Conservation (phyloP, 2,797 vertebrate genomes). For the Syndactyla subalaris region DNA sequence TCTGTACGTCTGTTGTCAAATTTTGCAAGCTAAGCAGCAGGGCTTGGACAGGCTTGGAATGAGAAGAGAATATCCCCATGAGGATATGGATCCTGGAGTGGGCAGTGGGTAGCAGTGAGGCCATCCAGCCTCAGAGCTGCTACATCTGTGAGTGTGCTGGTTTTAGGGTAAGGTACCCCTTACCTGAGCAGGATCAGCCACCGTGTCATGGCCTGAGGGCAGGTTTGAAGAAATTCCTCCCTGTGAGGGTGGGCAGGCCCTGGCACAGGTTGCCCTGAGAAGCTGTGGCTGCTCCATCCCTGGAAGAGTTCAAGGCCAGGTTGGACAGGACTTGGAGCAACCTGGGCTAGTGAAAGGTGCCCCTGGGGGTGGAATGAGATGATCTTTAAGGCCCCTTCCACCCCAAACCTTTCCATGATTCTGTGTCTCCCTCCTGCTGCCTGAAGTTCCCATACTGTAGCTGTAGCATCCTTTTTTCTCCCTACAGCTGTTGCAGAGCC, state of each 20-base stretch:
- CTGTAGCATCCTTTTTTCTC: not conserved
- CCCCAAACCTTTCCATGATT: not conserved
- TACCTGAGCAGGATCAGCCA: not conserved
- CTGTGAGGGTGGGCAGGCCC: not conserved
- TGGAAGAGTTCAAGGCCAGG: not conserved
- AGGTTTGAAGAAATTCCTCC: not conserved
- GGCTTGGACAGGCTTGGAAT: not conserved
- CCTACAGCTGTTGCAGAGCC: not conserved
- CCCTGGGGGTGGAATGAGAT: not conserved
- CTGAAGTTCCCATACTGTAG: not conserved
- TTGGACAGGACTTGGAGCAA: not conserved
- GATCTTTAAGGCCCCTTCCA: not conserved
- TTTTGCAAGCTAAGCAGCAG: not conserved
- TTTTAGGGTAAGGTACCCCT: fast-evolving
- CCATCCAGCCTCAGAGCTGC: not conserved
- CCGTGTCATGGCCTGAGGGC: not conserved
- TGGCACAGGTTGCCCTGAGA: not conserved
- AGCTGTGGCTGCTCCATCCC: not conserved
- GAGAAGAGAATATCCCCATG: not conserved
- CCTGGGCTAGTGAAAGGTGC: not conserved
- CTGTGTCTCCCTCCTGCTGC: not conserved
- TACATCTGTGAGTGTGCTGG: not conserved
- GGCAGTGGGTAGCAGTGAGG: not conserved
- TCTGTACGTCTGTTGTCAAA: not conserved
- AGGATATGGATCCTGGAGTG: not conserved